Evolutionary conservation across 1,140 invertebrate species (phyloP), one percentile per base, ranked within the genome.

Genomic region (Halyomorpha halys): DNA sequence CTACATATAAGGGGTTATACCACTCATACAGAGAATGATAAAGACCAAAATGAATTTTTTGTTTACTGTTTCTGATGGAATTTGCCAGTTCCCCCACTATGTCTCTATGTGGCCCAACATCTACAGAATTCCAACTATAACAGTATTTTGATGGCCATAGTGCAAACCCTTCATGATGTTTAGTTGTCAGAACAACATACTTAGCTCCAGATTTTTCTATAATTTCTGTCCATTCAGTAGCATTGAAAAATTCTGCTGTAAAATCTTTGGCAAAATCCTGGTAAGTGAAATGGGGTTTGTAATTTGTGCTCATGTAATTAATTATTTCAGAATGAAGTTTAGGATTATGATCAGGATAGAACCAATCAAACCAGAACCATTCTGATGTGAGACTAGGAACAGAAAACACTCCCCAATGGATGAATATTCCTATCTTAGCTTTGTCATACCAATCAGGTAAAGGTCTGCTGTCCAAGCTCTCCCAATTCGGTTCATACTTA

Each of bases 161-260:
- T 0, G 91, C 90, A 70, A 81, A 96, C 13, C 93, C 93, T 75
- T 96, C 93, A 73, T 96, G 92, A 79, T 97, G 94, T 77, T 97
- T 97, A 70, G 86, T 91, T 3, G 92, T 96, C 2, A 97, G 71
- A 3, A 97, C 89, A 8, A 96, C 80, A 72, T 96, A 91, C 73
- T 86, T 90, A 51, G 90, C 90, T 63, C 90, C 89, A 59, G 89
- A 82, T 68, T 81, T 80, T 64, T 79, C 70, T 70, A 94, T 88
- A 16, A 92, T 73, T 64, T 84, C 73, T 16, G 86, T 86, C 89
- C 89, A 93, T 68, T 83, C 71, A 1, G 82, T 77, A 3, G 90
- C 81, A 74, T 92, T 82, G 70, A 86, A 93, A 71, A 91, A 89
- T 76, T 92, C 86, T 4, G 86, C 86, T 21, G 82, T 90, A 68